Conservation (phyloP, 2,888 invertebrate species). For the Ommatoiulus sabulosus region DNA sequence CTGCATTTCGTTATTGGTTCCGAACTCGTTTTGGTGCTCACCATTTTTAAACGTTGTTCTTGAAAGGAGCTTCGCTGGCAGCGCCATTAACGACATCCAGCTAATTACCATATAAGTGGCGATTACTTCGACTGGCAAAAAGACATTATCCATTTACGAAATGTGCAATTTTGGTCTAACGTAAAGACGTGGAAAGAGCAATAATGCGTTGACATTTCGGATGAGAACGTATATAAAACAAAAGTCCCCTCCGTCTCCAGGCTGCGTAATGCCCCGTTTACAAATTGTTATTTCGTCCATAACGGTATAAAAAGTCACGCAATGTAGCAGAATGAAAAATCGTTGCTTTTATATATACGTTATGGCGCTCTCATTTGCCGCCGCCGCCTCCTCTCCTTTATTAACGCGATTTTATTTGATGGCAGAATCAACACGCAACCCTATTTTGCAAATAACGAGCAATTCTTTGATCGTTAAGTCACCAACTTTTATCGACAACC, state of each 20-base stretch:
- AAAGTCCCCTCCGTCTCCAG: slow-evolving; percentile 40
- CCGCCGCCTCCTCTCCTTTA: slow-evolving; percentile 35
- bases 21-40: not conserved
- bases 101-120: slow-evolving; percentile 43
- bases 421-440: slow-evolving; percentile 42
- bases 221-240: slow-evolving; percentile 36
- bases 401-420: slow-evolving; percentile 43
- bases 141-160: slow-evolving; percentile 39
- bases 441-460: slow-evolving; percentile 44
- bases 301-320: slow-evolving; percentile 40
- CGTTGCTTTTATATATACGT: slow-evolving; percentile 35
- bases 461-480: slow-evolving; percentile 49
- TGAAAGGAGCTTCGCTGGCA: not conserved
- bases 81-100: not conserved
- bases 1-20: not conserved
- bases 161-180: slow-evolving; percentile 36
- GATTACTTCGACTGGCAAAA: slow-evolving; percentile 40
- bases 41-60: not conserved
- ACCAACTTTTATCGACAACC: slow-evolving; percentile 28
- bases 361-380: slow-evolving; percentile 30
- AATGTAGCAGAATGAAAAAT: slow-evolving; percentile 27
- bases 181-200: slow-evolving; percentile 36
- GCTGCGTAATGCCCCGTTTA: slow-evolving; percentile 25
- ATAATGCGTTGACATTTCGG: slow-evolving; percentile 31
- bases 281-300: slow-evolving; percentile 40